Evolutionary conservation across 2,113 vertebrate species (phyloP), one percentile per base, ranked within the genome.

Genomic region (Lates calcarifer): DNA sequence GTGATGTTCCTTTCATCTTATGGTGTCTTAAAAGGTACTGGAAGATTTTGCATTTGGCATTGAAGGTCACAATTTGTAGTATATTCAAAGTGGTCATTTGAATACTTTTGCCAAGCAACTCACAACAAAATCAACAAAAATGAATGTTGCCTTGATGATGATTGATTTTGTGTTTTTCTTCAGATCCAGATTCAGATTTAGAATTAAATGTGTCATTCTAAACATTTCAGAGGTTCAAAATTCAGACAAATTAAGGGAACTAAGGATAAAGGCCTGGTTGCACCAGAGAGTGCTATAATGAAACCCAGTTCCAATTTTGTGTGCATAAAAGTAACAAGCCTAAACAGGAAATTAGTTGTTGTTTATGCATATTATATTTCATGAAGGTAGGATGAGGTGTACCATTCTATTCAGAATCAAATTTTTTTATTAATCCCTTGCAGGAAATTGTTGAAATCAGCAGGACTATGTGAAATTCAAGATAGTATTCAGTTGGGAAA

Each of bases 61-160:
- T n/a, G 12, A 29, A 35, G 22, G 61, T 77, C 39, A 53, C 6
- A n/a, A 37, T 79, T 55, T 82, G 26, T 35, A 37, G 22, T 26
- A 65, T 49, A 24, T 26, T 47, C 20, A 51, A 51, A 49, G 55
- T 43, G 63, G 33, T 37, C 11, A 79, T 51, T 62, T 66, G 5
- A 77, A 72, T 56, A 43, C 24, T 26, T 39, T 43, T 39, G 28
- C 47, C 58, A n/a, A 15, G 58, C 7, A 14, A 57, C 80, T 41
- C 45, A 75, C 31, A 62, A 64, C 26, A 56, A 62, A 56, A 43
- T 72, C 31, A 62, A 64, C 26, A 56, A 62, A 56, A 43, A 58
- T 41, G 31, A 35, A 24, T 29, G 17, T 65, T 28, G 1, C 41
- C 4, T 47, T 66, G 20, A 47, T 15, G 11, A 43, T 43, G 49